Conservation (phyloP, 1,140 invertebrate species). For the Euura saliciscinereae region DNA sequence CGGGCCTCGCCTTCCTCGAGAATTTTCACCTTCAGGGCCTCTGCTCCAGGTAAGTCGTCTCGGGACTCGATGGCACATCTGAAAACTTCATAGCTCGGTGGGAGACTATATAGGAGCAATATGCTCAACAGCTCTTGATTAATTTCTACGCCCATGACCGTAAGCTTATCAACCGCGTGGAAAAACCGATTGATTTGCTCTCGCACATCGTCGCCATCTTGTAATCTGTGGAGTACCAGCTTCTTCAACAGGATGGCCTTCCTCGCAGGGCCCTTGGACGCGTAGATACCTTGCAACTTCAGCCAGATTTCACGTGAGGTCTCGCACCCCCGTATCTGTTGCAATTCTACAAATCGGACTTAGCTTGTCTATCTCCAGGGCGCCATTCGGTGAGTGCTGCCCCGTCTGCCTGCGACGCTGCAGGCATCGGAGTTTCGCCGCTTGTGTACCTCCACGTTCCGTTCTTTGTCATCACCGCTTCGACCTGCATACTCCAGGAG, state of each 20-base stretch:
- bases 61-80: constrained; percentile 33
- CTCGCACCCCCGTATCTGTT: neutral
- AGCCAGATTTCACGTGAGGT: constrained; percentile 28
- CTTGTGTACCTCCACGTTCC: constrained; percentile 14
- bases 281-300: constrained; percentile 23
- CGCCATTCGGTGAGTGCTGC: constrained; percentile 6
- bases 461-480: constrained; percentile 8
- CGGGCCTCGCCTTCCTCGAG: constrained; percentile 29
- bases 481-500: constrained; percentile 15
- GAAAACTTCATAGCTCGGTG: constrained; percentile 32
- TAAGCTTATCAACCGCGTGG: constrained; percentile 34
- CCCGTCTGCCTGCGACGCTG: neutral
- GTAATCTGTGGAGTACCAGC: constrained; percentile 28
- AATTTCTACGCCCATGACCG: constrained; percentile 29
- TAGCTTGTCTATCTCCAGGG: constrained; percentile 15
- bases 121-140: constrained; percentile 31
- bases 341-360: constrained; percentile 3
- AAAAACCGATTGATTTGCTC: constrained; percentile 34
- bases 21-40: constrained; percentile 34
- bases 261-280: constrained; percentile 29
- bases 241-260: constrained; percentile 33
- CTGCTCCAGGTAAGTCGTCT: constrained; percentile 31
- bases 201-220: constrained; percentile 33
- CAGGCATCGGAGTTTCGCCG: constrained; percentile 15
- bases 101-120: constrained; percentile 35